A percentile compares a stretch with the other conserved stretches of the same genome.
phyloP scores from a whole-genome alignment of 2,113 vertebrate genomes.

The Pituophis catenifer region DNA sequence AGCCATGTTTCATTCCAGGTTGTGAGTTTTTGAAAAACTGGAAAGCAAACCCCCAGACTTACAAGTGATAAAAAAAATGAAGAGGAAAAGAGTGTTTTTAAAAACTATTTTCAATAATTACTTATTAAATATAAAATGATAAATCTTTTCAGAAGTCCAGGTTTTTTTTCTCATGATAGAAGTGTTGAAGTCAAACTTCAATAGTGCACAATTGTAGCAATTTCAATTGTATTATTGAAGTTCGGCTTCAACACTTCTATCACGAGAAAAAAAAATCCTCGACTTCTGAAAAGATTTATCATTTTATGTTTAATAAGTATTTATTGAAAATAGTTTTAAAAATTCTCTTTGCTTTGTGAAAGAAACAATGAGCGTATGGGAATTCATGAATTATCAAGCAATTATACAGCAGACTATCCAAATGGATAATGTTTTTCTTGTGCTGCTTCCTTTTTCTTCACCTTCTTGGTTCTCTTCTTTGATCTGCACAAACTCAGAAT shows the following conservation, averaged over 20 bases:
- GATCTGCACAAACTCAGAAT: not conserved
- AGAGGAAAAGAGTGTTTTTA: not conserved
- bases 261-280: not conserved
- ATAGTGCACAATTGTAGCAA: not conserved
- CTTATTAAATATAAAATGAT: not conserved
- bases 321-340: not conserved
- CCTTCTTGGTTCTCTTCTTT: constrained; percentile 20
- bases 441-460: not conserved
- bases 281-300: not conserved
- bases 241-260: not conserved
- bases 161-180: not conserved
- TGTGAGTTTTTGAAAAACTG: not conserved
- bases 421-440: no score
- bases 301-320: not conserved
- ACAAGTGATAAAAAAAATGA: not conserved
- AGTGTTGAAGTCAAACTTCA: not conserved
- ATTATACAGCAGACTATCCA: not conserved
- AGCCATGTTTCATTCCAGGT: not conserved
- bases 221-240: no score
- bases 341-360: not conserved
- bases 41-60: not conserved
- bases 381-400: not conserved
- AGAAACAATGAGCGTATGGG: not conserved
- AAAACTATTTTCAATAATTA: not conserved
- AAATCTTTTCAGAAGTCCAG: not conserved